A percentile compares a stretch with the other conserved stretches of the same genome.
These are phyloP conservation scores for Circaetus gallicus DNA, from an alignment of 2,113 vertebrate genomes.

Conservation along the genomic window DNA sequence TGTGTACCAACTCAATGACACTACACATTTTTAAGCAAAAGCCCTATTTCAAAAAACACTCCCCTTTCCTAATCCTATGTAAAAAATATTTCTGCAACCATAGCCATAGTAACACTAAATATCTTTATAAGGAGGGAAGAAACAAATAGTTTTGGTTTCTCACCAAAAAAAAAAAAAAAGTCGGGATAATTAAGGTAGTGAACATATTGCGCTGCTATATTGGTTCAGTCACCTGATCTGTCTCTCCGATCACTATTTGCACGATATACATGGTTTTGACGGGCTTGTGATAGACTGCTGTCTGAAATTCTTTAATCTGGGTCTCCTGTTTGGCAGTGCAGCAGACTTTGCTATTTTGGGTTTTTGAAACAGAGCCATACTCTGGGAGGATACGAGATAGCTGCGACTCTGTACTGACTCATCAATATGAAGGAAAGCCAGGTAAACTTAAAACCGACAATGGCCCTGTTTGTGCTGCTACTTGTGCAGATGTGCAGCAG, in stretches of 20 bases:
- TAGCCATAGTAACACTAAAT: slow-evolving; percentile 26
- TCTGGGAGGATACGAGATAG: slow-evolving; percentile 25
- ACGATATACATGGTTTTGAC: slow-evolving; percentile 65
- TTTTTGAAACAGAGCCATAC: slow-evolving; percentile 63
- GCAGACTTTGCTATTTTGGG: slow-evolving; percentile 69
- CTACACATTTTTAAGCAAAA: not conserved
- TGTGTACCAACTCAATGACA: not conserved
- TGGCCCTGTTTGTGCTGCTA: not conserved
- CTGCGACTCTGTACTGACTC: slow-evolving; percentile 54
- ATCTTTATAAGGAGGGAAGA: not conserved
- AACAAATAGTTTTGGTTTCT: slow-evolving; percentile 44
- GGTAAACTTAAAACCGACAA: not conserved
- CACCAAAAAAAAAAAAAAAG: slow-evolving; percentile 9
- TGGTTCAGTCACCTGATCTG: slow-evolving; percentile 70
- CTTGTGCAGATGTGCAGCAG: not conserved
- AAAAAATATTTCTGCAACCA: not conserved
- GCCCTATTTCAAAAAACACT: not conserved
- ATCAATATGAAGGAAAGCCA: slow-evolving; percentile 44
- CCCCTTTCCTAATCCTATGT: not conserved
- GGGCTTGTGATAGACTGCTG: slow-evolving; percentile 71
- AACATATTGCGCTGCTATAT: slow-evolving; percentile 65
- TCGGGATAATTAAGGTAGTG: slow-evolving; percentile 54
- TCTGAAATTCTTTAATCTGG: slow-evolving; percentile 70
- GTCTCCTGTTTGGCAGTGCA: slow-evolving; percentile 66
- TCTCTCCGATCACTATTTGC: slow-evolving; percentile 65